phyloP scores from a whole-genome alignment of 2,888 invertebrate genomes.

The Cheilosia soror region DNA sequence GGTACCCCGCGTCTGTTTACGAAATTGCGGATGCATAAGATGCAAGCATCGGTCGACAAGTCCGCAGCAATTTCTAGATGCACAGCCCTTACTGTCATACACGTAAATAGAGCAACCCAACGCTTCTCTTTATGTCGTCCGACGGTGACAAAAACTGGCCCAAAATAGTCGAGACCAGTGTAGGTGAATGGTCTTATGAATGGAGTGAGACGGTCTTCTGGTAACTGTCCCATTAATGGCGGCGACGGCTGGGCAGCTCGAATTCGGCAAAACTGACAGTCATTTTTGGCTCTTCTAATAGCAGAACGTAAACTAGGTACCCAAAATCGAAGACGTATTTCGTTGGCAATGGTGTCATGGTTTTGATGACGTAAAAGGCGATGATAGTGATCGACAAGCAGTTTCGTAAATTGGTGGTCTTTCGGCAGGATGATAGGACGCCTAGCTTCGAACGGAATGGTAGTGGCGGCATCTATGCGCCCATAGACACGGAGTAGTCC shows the following conservation, averaged over 20 bases:
- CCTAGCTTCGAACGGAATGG: not conserved
- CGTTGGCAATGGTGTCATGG: constrained; percentile 24
- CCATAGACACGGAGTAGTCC: constrained; percentile 9
- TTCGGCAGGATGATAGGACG: constrained; percentile 32
- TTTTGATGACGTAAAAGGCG: constrained; percentile 34
- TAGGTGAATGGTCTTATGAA: constrained; percentile 38
- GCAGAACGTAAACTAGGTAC: constrained; percentile 30
- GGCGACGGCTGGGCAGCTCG: constrained; percentile 13
- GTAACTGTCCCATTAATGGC: constrained; percentile 53
- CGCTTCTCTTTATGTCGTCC: too few species aligned
- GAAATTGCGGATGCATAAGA: constrained; percentile 15
- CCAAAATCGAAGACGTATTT: constrained; percentile 35
- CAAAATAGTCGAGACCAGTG: constrained; percentile 3
- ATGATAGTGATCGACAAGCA: constrained; percentile 23
- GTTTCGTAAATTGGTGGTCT: constrained; percentile 1
- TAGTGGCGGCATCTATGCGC: constrained; percentile 24
- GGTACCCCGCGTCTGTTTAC: not conserved
- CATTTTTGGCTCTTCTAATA: constrained; percentile 6
- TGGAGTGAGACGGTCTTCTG: not conserved
- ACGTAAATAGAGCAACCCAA: too few species aligned
- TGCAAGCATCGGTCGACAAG: constrained; percentile 19
- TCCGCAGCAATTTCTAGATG: constrained; percentile 32
- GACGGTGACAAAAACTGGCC: too few species aligned
- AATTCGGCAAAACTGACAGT: constrained; percentile 23
- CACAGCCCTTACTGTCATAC: too few species aligned